A percentile compares a stretch with the other conserved stretches of the same genome.
Conservation (phyloP, 2,888 invertebrate genomes). For the Diplazon laetatorius region DNA sequence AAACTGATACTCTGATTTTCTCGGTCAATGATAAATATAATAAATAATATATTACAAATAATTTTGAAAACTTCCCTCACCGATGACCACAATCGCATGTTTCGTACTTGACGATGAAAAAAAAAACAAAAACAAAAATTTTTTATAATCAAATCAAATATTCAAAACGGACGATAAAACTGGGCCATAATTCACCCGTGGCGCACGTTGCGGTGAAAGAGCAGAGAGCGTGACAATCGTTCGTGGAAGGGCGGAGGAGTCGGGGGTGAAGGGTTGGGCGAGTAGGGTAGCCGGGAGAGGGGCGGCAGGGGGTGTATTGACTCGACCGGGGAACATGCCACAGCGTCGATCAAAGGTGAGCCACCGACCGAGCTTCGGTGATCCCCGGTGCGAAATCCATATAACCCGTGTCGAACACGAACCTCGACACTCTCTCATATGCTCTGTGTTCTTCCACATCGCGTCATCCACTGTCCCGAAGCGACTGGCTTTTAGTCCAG, state of each 20-base stretch:
- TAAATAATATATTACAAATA: too few species aligned
- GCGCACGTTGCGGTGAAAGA: constrained; percentile 18
- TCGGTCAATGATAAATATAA: too few species aligned
- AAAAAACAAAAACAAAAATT: not conserved
- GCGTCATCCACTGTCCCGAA: not conserved
- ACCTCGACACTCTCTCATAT: constrained; percentile 7
- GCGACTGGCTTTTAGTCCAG: constrained; percentile 43
- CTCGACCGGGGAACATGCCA: not conserved
- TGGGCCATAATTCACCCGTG: constrained; percentile 10
- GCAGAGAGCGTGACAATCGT: not conserved
- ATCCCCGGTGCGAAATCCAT: constrained; percentile 35
- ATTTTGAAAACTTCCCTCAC: constrained; percentile 13
- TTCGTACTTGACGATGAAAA: constrained; percentile 1
- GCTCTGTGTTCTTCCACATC: constrained; percentile 34
- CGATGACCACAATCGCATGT: not conserved
- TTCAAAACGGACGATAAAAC: constrained; percentile 1
- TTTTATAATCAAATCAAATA: not conserved
- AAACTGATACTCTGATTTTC: too few species aligned
- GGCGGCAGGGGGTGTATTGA: constrained; percentile 30
- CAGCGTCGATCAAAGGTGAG: constrained; percentile 38
- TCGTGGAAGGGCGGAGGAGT: too few species aligned
- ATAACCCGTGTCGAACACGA: constrained; percentile 9
- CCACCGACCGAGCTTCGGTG: constrained; percentile 35
- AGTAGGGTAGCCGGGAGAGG: too few species aligned
- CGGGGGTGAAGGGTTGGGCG: too few species aligned